Percentiles rank a stretch among this genome's conserved stretches.
These are phyloP conservation scores for Pollenia amentaria DNA, from an alignment of 2,888 invertebrate species.

Conservation along the genomic window DNA sequence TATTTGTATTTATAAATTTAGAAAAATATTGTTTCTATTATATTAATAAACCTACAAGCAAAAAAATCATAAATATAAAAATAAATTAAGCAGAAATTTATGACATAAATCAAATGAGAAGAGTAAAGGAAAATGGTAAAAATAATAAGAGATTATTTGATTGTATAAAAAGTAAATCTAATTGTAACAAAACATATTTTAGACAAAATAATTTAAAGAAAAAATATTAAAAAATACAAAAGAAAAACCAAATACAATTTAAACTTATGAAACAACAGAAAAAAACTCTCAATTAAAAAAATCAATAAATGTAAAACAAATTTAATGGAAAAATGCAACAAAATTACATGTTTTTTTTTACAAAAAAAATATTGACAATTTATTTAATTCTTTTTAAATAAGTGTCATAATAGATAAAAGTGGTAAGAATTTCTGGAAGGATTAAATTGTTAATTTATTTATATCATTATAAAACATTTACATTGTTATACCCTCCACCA, in stretches of 20 bases:
- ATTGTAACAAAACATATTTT: constrained; percentile 51
- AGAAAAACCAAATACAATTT: constrained; percentile 33
- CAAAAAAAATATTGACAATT: neutral
- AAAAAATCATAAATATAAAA: constrained; percentile 6
- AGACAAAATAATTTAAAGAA: constrained; percentile 1
- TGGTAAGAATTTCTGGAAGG: too few relatives aligned
- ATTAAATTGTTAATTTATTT: too few relatives aligned
- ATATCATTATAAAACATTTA: too few relatives aligned
- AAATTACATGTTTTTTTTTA: constrained; percentile 16
- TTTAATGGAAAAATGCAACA: constrained; percentile 66
- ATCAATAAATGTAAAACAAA: constrained; percentile 68
- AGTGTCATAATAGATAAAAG: too few relatives aligned
- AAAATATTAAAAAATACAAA: too few relatives aligned
- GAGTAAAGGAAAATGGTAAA: constrained; percentile 6
- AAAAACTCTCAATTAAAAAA: constrained; percentile 65
- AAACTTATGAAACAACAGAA: constrained; percentile 49
- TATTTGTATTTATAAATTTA: neutral
- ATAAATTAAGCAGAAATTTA: constrained; percentile 17
- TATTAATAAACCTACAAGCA: neutral
- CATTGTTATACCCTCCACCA: too few relatives aligned
- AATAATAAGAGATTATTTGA: constrained; percentile 20
- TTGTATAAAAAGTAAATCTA: constrained; percentile 18
- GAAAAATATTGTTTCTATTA: too few relatives aligned
- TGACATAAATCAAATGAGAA: constrained; percentile 23
- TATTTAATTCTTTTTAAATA: too few relatives aligned